Percentiles rank a stretch among this genome's conserved stretches.
These are phyloP conservation scores for Leptodirus hochenwartii DNA, from an alignment of 2,888 invertebrate genomes.

Conservation along the genomic window DNA sequence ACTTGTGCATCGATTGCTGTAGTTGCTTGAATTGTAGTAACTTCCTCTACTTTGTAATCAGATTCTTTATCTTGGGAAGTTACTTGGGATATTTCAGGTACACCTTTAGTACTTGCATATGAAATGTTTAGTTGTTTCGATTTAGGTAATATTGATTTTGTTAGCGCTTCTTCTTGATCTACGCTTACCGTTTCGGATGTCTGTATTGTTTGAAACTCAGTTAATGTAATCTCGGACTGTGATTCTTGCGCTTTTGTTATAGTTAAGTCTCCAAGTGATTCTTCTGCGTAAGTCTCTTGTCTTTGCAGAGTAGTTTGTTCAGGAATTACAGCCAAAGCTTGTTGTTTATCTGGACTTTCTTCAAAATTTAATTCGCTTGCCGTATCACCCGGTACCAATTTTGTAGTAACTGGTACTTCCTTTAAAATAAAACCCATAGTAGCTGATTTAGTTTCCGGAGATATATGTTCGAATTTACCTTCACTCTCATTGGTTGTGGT, in stretches of 20 bases:
- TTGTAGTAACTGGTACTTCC: conserved; percentile 37
- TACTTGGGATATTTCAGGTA: conserved; percentile 28
- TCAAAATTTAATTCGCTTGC: conserved; percentile 31
- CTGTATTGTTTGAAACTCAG: no score
- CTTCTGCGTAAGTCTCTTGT: conserved; percentile 24
- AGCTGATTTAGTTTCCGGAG: conserved; percentile 30
- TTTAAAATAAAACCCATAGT: conserved; percentile 27
- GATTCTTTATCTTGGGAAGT: conserved; percentile 31
- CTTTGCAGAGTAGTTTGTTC: conserved; percentile 34
- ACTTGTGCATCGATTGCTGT: conserved; percentile 21
- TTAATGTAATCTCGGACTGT: conserved; percentile 33
- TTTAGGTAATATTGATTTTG: conserved; percentile 29
- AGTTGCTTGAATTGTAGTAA: conserved; percentile 23
- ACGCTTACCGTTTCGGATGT: conserved; percentile 35
- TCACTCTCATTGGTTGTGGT: conserved; percentile 40
- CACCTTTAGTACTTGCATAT: no score
- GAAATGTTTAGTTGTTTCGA: conserved; percentile 26
- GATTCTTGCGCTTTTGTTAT: conserved; percentile 16
- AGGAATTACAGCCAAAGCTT: conserved; percentile 26
- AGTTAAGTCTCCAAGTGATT: conserved; percentile 31
- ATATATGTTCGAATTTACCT: conserved; percentile 24
- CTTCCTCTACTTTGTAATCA: conserved; percentile 17
- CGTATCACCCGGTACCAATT: conserved; percentile 34
- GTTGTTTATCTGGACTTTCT: conserved; percentile 22
- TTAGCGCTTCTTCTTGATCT: conserved; percentile 31